phyloP scores from a whole-genome alignment of 2,888 invertebrate genomes.

The Pimpla rufipes region DNA sequence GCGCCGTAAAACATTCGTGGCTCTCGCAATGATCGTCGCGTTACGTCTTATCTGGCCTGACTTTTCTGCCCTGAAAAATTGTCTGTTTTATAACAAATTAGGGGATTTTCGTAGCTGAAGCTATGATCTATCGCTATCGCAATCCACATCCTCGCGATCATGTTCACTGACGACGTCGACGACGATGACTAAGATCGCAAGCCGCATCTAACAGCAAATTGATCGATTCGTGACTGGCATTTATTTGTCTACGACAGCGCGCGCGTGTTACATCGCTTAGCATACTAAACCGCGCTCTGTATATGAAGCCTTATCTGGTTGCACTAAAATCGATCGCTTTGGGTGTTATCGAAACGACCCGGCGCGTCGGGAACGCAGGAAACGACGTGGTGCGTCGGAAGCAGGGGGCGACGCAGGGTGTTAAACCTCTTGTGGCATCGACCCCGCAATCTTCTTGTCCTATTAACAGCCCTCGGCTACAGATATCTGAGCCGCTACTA shows the following conservation, averaged over 20 bases:
- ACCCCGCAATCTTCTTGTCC: background rate
- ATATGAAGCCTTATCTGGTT: slow-evolving; percentile 41
- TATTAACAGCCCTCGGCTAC: background rate
- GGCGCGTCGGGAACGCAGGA: slow-evolving; percentile 17
- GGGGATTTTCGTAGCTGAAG: background rate
- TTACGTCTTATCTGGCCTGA: background rate
- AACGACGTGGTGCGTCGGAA: slow-evolving; percentile 14
- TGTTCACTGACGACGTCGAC: slow-evolving; percentile 2
- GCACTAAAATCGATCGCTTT: slow-evolving; percentile 40
- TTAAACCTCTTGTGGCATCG: background rate
- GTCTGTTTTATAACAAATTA: background rate
- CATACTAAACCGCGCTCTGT: slow-evolving; percentile 8
- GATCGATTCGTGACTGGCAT: slow-evolving; percentile 39
- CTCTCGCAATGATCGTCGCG: background rate
- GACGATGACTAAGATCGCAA: background rate
- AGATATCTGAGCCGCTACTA: background rate
- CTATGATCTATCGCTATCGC: background rate
- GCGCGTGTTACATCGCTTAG: slow-evolving; percentile 13
- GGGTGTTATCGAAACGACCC: slow-evolving; percentile 48
- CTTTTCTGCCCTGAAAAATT: background rate
- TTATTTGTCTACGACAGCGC: slow-evolving; percentile 6
- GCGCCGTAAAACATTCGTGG: no score
- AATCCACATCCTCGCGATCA: background rate
- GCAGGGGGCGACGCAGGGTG: background rate
- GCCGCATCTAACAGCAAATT: background rate